These are phyloP conservation scores for Cnemophilus loriae DNA, from an alignment of 2,113 vertebrate genomes.

Conservation along the genomic window DNA sequence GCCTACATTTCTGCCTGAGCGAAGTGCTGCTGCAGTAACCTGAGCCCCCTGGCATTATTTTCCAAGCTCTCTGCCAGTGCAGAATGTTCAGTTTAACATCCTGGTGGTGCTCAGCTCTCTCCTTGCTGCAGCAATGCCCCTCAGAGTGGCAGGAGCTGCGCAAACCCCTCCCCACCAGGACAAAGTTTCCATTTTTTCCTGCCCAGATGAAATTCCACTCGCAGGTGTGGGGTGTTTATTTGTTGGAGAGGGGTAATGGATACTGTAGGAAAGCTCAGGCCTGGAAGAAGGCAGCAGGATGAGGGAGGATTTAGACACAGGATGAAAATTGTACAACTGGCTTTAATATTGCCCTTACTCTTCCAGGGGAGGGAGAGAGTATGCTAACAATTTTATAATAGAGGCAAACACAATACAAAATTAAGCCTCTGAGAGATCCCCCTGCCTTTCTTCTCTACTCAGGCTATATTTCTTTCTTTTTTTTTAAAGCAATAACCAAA, in stretches of 20 bases:
- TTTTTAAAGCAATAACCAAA: background rate
- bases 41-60: background rate
- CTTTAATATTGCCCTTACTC: background rate
- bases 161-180: background rate
- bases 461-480: background rate
- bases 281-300: background rate
- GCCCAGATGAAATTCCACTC: slow-evolving; percentile 36
- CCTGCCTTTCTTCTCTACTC: background rate
- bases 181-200: slow-evolving; percentile 33
- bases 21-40: slow-evolving; percentile 1
- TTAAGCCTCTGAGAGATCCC: background rate
- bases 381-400: background rate
- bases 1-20: background rate
- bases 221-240: slow-evolving; percentile 22
- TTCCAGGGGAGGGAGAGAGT: background rate
- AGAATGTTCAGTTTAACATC: background rate
- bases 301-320: slow-evolving; percentile 28
- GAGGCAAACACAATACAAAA: background rate
- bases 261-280: background rate
- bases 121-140: background rate
- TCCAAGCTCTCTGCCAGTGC: background rate
- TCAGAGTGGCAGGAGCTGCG: background rate
- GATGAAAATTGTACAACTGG: slow-evolving; percentile 18
- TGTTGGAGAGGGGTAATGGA: background rate
- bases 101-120: background rate